Percentiles rank a stretch among this genome's conserved stretches.
Conservation (phyloP, 2,797 vertebrate species). For the Hippoglossus hippoglossus region DNA sequence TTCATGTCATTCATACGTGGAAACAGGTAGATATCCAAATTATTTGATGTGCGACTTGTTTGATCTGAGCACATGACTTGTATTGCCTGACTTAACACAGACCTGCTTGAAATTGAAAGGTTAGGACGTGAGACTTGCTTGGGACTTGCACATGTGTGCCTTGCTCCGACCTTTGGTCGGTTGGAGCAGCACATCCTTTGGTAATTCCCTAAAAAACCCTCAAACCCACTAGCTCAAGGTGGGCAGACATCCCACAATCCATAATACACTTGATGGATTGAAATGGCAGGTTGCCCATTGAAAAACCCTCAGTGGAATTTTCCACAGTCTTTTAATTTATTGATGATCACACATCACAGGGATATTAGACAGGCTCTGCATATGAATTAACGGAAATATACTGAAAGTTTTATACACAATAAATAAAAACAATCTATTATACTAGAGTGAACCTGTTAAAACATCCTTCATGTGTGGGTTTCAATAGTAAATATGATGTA, state of each 20-base stretch:
- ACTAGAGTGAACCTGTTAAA: neutral
- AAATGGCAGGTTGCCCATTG: slow-evolving; percentile 76
- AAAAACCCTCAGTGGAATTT: slow-evolving; percentile 17
- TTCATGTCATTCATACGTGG: neutral
- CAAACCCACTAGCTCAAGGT: slow-evolving; percentile 19
- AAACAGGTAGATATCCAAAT: neutral
- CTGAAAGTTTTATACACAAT: neutral
- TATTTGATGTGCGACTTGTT: too few relatives aligned
- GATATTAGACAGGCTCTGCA: neutral
- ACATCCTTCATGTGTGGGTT: neutral
- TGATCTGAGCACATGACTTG: too few relatives aligned
- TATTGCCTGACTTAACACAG: too few relatives aligned
- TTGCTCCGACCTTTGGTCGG: neutral
- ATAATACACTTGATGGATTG: slow-evolving; percentile 75
- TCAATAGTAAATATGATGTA: neutral
- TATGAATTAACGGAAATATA: slow-evolving; percentile 20
- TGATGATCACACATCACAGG: slow-evolving; percentile 15
- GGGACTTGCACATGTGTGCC: too few relatives aligned
- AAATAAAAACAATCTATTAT: slow-evolving; percentile 21
- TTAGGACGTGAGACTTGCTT: neutral
- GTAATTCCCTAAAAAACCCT: slow-evolving; percentile 53
- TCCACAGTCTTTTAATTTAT: slow-evolving; percentile 14
- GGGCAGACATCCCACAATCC: slow-evolving; percentile 58
- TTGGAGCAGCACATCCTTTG: slow-evolving; percentile 18
- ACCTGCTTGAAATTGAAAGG: neutral